Base-by-base conservation (phyloP, 2,888 invertebrate species). In the Oligia strigilis region DNA sequence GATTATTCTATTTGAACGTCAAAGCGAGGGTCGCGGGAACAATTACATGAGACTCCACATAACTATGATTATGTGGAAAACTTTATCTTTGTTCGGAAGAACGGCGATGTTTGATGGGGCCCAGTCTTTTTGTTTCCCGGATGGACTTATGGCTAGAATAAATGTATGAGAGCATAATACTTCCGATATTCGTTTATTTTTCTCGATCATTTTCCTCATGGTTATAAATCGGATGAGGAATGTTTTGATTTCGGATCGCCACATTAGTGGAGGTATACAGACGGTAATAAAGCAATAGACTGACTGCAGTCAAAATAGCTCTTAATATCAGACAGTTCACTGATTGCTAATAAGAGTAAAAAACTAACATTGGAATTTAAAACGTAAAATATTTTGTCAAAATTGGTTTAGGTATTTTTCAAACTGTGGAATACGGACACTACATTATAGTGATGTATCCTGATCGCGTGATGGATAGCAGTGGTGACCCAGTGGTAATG, bases 1-100 rank as follows among this genome's bases (percentile, higher is more conserved):
- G 82, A 87, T 90, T 86, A 88, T 85, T 87, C 77, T 82, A 82
- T 89, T 90, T 82, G 79, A 72, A 74, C 83, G 73, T 70, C 84
- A 82, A 83, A 83, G 82, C 71, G 79, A 71, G 79, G 75, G 46
- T 75, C 75, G 36, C 67, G 74, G n/a, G 80, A 73, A 90, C 90
- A 89, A 88, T 87, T 89, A 89, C 78, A 85, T 81, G 62, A 65
- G 73, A 78, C 55, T 60, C 72, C 81, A 78, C 80, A 84, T 80
- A 85, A 79, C 82, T 82, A 78, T 84, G 73, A 83, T 80, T 87
- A 83, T 85, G 87, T 85, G 77, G 78, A 65, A 82, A 89, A 87
- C 82, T 90, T 85, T 82, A 74, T 85, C 85, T 80, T 89, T 82
- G 81, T 73, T 73, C 60, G 40, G 66, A 74, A 81, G 77, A 55